phyloP scores from a whole-genome alignment of 2,113 vertebrate species.

The Noctilio leporinus region DNA sequence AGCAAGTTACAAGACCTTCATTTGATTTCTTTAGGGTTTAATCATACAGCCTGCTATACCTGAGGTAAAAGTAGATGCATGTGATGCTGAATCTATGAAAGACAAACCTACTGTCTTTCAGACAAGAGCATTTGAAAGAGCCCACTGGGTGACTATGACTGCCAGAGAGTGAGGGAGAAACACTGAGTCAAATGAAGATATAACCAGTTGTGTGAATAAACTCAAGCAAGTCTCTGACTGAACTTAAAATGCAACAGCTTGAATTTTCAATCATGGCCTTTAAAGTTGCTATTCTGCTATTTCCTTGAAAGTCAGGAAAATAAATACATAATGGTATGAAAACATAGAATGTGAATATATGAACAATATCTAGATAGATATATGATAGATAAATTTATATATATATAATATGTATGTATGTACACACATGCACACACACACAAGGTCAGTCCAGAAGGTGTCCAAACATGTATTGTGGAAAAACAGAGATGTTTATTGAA shows the following conservation, averaged over 20 bases:
- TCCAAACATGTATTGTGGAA: too few species aligned
- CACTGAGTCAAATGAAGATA: background rate
- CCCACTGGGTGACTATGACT: background rate
- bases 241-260: background rate
- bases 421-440: too few species aligned
- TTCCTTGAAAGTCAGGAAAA: background rate
- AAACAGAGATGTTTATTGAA: too few species aligned
- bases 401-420: too few species aligned
- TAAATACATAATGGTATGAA: background rate
- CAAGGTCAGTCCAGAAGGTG: too few species aligned
- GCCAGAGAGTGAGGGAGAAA: background rate
- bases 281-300: background rate
- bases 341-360: background rate
- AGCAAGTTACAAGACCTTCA: background rate
- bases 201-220: too few species aligned
- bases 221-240: background rate
- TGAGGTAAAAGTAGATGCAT: background rate
- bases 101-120: background rate
- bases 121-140: background rate
- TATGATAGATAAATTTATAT: too few species aligned
- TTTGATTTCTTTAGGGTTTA: background rate
- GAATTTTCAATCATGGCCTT: background rate
- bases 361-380: too few species aligned
- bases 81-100: background rate
- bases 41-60: background rate